Conservation (phyloP, 2,797 vertebrate genomes). For the Synanceia verrucosa region DNA sequence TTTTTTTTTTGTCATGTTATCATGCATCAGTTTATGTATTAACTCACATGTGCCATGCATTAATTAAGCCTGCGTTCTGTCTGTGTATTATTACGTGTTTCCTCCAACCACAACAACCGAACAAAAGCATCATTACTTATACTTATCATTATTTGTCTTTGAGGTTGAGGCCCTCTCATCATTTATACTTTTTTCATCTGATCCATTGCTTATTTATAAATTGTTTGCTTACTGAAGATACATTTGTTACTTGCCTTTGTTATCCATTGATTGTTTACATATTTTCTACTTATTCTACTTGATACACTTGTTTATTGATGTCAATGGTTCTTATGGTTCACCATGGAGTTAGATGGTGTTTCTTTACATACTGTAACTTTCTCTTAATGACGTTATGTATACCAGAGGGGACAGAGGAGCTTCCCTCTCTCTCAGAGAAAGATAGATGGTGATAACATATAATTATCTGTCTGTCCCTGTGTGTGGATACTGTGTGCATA, state of each 20-base stretch:
- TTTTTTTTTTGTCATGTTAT: no score
- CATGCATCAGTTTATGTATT: no score
- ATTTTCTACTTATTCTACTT: no score
- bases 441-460: constrained; percentile 39
- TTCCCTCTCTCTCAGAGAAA: constrained; percentile 22
- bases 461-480: constrained; percentile 35
- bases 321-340: no score
- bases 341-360: neutral
- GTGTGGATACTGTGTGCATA: constrained; percentile 17
- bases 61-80: neutral
- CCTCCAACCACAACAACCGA: neutral
- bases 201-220: no score
- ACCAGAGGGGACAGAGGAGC: constrained; percentile 36
- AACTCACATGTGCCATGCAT: neutral
- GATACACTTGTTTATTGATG: no score
- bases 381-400: constrained; percentile 49
- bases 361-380: constrained; percentile 36
- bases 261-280: no score
- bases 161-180: no score
- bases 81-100: neutral
- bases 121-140: neutral
- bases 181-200: no score
- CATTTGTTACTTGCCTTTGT: no score
- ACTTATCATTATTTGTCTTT: neutral
- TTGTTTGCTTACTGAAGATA: no score